Percentiles rank a stretch among this genome's conserved stretches.
Conservation (phyloP, 2,888 invertebrate species). For the Rambutsinella grinnellia region DNA sequence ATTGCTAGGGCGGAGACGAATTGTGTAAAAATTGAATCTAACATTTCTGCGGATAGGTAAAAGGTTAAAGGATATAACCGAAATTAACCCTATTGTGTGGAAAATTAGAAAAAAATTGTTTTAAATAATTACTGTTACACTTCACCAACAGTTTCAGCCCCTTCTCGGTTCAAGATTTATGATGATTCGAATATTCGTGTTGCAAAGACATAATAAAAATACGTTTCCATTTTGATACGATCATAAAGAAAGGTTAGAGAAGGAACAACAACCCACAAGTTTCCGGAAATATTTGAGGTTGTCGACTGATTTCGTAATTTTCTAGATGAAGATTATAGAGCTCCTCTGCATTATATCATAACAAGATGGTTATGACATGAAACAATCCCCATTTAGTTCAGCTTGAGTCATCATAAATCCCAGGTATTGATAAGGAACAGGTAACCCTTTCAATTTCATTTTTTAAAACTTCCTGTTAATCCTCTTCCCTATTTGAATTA, state of each 20-base stretch:
- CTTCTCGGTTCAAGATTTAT: neutral
- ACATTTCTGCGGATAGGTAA: conserved; percentile 35
- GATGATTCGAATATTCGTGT: too few relatives aligned
- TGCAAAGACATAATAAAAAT: too few relatives aligned
- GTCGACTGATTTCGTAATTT: conserved; percentile 31
- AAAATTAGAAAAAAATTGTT: neutral
- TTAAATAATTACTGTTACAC: neutral
- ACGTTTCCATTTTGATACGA: too few relatives aligned
- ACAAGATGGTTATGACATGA: conserved; percentile 25
- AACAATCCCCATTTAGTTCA: neutral
- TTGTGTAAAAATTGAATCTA: conserved; percentile 26
- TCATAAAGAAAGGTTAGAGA: too few relatives aligned
- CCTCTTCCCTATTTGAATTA: neutral
- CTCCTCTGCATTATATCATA: neutral
- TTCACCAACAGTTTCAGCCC: too few relatives aligned
- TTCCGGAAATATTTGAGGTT: too few relatives aligned
- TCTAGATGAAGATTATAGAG: neutral
- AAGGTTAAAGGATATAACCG: neutral
- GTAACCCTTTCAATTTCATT: conserved; percentile 21
- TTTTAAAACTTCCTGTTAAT: conserved; percentile 20
- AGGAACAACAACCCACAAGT: too few relatives aligned
- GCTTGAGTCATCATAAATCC: neutral
- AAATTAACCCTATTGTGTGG: neutral
- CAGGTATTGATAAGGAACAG: conserved; percentile 3
- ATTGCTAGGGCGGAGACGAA: conserved; percentile 34